Evolutionary conservation across 2,797 vertebrate species (phyloP).

Genomic region (Acanthopagrus latus): DNA sequence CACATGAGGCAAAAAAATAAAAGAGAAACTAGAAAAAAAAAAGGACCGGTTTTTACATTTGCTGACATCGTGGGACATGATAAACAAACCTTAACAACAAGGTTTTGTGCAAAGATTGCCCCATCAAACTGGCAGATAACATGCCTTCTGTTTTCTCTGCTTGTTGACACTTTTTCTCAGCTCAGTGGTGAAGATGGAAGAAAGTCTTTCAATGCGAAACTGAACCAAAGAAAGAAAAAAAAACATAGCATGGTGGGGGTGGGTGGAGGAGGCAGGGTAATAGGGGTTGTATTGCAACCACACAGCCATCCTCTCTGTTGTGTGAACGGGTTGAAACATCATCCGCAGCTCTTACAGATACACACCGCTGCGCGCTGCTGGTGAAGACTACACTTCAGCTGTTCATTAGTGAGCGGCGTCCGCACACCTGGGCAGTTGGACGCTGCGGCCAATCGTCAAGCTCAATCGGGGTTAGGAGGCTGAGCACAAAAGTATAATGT

Average conservation of each 20-base stretch:
- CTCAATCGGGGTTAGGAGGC: conserved; percentile 37
- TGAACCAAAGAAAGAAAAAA: conserved; percentile 16
- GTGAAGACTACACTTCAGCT: conserved; percentile 45
- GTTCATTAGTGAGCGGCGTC: conserved; percentile 48
- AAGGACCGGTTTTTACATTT: conserved; percentile 51
- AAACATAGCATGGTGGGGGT: neutral
- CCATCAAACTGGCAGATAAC: conserved; percentile 65
- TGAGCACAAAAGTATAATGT: conserved; percentile 43
- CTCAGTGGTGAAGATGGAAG: conserved; percentile 40
- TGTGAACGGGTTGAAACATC: conserved; percentile 34
- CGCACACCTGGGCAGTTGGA: conserved; percentile 43
- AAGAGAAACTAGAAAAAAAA: conserved; percentile 29
- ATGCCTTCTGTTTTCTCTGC: conserved; percentile 59
- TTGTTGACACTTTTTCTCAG: conserved; percentile 58
- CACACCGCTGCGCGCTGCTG: conserved; percentile 19
- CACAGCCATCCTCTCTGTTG: conserved; percentile 43
- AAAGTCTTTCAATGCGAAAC: conserved; percentile 43
- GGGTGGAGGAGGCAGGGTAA: conserved; percentile 1
- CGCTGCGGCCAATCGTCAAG: conserved; percentile 32
- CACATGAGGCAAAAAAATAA: conserved; percentile 47
- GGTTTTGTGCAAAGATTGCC: conserved; percentile 39
- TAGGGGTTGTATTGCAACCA: neutral
- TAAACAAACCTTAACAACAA: conserved; percentile 52
- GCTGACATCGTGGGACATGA: conserved; percentile 52
- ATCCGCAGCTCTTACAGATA: conserved; percentile 42